These are phyloP conservation scores for Polydrusus tereticollis DNA, from an alignment of 2,888 invertebrate species.

Conservation along the genomic window DNA sequence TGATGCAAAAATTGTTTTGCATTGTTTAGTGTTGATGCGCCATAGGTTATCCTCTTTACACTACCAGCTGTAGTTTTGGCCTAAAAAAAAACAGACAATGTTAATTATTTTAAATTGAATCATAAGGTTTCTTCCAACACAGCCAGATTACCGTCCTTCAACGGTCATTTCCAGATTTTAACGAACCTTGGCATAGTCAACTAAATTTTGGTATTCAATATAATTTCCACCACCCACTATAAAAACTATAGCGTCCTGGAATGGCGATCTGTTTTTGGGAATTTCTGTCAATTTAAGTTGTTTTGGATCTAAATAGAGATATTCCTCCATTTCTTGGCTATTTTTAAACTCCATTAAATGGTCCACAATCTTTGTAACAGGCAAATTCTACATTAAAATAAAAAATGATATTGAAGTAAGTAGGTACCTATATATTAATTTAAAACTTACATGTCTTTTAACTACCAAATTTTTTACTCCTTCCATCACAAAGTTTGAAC, in stretches of 20 bases:
- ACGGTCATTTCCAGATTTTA: too few relatives aligned
- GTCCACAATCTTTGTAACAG: conserved; percentile 94
- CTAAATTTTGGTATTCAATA: conserved; percentile 98
- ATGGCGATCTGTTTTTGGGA: conserved; percentile 77
- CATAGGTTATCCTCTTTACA: conserved; percentile 90
- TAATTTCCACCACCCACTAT: conserved; percentile 97
- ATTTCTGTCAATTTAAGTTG: conserved; percentile 81
- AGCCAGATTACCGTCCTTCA: too few relatives aligned
- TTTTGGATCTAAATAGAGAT: conserved; percentile 96
- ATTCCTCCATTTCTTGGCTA: conserved; percentile 85
- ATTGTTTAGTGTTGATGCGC: conserved; percentile 93
- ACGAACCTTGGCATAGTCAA: conserved; percentile 89
- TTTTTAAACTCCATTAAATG: conserved; percentile 86
- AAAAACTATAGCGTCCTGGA: conserved; percentile 92
- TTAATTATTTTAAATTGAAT: neutral
- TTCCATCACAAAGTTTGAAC: conserved; percentile 99
- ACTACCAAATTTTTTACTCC: conserved; percentile 99
- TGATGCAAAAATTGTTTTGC: conserved; percentile 96
- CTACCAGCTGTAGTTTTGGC: conserved; percentile 80
- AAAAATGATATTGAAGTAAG: neutral
- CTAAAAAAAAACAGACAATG: conserved; percentile 66
- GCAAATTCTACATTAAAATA: conserved; percentile 80
- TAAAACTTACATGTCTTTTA: conserved; percentile 86
- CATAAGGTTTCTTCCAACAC: too few relatives aligned
- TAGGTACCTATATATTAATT: conserved; percentile 20